Evolutionary conservation across 2,888 invertebrate genomes (phyloP), one percentile per base, ranked within the genome.

Genomic region (Seira musarum): DNA sequence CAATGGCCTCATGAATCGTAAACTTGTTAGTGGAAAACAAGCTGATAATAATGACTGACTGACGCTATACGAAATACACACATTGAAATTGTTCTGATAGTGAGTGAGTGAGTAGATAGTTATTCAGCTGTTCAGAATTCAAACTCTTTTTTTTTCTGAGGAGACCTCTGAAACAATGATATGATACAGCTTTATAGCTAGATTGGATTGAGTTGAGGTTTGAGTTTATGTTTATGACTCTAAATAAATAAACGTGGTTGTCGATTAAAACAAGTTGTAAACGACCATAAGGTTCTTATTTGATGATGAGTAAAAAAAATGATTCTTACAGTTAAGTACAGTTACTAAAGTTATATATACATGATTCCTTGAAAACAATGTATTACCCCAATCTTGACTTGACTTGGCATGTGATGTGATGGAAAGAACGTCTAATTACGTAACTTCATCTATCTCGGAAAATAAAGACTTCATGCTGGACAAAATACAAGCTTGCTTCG

Each of bases 391-490:
- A n/a, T n/a, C n/a, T n/a, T n/a, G n/a, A n/a, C n/a, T n/a, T n/a
- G n/a, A n/a, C n/a, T n/a, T n/a, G n/a, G n/a, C n/a, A n/a, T n/a
- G n/a, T n/a, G n/a, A 40, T 40, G 40, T 40, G 13, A 40, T 40
- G 40, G 49, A 2, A 24, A 69, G 57, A 74, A 66, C 74, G 64
- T 60, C 73, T 73, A 79, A 79, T 79, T 79, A 79, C 66, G 67
- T n/a, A 40, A 8, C 40, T 40, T 40, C 40, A 40, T 40, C 40
- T 40, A 25, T 35, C 35, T 71, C 71, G 65, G 63, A 61, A 65
- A 78, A 79, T 79, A 79, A 79, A 79, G 79, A 72, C 72, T 68
- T 79, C 79, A 79, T 61, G 72, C 61, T 25, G 46, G 21, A 60
- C n/a, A n/a, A n/a, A n/a, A n/a, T n/a, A 40, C 13, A 6, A 40